Evolutionary conservation across 1,140 invertebrate genomes (phyloP), one percentile per base, ranked within the genome.

Genomic region (Ctenoplectra terminalis): DNA sequence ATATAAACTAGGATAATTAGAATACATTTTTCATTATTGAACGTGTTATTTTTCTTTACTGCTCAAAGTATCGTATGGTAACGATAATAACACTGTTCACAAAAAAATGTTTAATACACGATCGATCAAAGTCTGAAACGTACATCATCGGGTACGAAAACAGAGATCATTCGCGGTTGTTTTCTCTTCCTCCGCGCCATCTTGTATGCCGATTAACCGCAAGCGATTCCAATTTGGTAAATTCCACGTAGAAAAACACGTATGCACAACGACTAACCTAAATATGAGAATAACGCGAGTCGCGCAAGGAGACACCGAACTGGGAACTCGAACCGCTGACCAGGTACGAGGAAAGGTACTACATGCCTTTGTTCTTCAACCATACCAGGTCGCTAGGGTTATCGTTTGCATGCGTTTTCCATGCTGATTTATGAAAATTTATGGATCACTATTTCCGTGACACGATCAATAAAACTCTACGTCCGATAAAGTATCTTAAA

Each of bases 341-440:
- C 37, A 76, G 54, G 64, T 31, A 46, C 29, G 77, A 88, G 67
- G 50, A 80, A 86, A 77, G 69, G 78, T 64, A 34, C 52, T n/a
- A n/a, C n/a, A 46, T 63, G 81, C 64, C 63, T 86, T 83, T 63
- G 82, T 81, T 82, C 83, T 58, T 87, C 84, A 81, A 58, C 73
- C 82, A 52, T 83, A 75, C 73, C 79, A 73, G 91, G 91, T 93
- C 90, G 89, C 34, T 84, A 85, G 88, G 89, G 90, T 92, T 89
- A 90, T 74, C 86, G 84, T 94, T 93, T 91, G 87, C 92, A 93
- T 93, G 75, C 80, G 69, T 75, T 91, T 83, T 71, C 71, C 82
- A 93, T 93, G 91, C 81, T 92, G 90, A 94, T 94, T 84, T 90
- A 93, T 94, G 92, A 90, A 92, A 92, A 94, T 93, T 90, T 93